Conservation (phyloP, 1,140 invertebrate genomes). For the Dolichoris vasculosae region DNA sequence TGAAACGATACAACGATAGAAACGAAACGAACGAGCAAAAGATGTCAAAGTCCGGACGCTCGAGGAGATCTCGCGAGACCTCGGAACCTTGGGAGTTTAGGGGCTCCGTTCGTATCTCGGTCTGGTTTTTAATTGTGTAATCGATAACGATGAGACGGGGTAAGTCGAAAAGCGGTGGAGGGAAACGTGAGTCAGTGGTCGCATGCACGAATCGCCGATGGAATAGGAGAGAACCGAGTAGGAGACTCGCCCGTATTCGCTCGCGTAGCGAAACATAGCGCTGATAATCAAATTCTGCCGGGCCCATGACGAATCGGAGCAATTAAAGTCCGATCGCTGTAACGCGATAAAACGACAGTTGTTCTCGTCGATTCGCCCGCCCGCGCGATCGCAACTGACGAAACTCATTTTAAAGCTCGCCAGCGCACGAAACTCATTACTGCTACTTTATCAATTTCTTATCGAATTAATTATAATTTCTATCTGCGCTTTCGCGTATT, state of each 20-base stretch:
- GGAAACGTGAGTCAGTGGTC: constrained; percentile 67
- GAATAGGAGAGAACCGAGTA: too few species aligned
- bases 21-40: too few species aligned
- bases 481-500: not conserved
- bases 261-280: not conserved
- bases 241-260: not conserved
- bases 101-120: not conserved
- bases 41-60: too few species aligned
- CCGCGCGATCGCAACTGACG: constrained; percentile 32
- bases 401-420: not conserved
- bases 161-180: constrained; percentile 7
- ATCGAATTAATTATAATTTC: constrained; percentile 41
- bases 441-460: constrained; percentile 38
- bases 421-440: constrained; percentile 36
- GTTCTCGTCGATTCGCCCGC: constrained; percentile 66
- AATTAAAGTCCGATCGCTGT: constrained; percentile 73
- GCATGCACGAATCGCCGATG: constrained; percentile 64
- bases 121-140: constrained; percentile 65
- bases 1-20: too few species aligned
- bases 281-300: constrained; percentile 74
- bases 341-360: constrained; percentile 68
- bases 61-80: not conserved
- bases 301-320: constrained; percentile 73
- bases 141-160: constrained; percentile 64
- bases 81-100: not conserved